These are phyloP conservation scores for Argya squamiceps DNA, from an alignment of 2,797 vertebrate species.

Conservation along the genomic window DNA sequence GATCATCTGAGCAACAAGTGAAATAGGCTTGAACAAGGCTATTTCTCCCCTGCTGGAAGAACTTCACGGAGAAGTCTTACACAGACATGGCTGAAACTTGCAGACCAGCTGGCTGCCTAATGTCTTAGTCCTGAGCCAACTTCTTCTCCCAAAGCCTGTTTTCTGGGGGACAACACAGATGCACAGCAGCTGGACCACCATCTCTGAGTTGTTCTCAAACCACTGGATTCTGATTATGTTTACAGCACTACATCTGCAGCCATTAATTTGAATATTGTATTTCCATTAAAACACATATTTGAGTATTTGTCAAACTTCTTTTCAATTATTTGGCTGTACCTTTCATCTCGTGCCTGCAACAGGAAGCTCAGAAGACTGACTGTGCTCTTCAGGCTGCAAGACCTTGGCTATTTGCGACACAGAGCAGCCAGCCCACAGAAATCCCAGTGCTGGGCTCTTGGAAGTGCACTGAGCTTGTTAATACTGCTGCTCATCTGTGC, in stretches of 20 bases:
- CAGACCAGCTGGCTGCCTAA: slow-evolving; percentile 59
- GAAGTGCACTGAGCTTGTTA: background rate
- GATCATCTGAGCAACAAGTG: background rate
- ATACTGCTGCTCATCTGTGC: background rate
- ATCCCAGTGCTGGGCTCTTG: background rate
- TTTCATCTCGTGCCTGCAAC: slow-evolving; percentile 4
- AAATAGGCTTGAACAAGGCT: background rate
- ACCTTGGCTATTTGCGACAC: background rate
- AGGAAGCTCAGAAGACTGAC: background rate
- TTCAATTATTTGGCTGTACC: slow-evolving; percentile 8
- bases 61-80: background rate
- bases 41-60: background rate
- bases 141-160: slow-evolving; percentile 5
- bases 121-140: slow-evolving; percentile 34
- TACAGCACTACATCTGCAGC: slow-evolving; percentile 56
- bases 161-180: slow-evolving; percentile 46
- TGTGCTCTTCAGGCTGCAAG: background rate
- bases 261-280: slow-evolving; percentile 6
- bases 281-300: slow-evolving; percentile 26
- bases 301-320: slow-evolving; percentile 32
- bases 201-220: slow-evolving; percentile 44
- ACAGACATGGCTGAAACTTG: background rate
- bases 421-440: background rate
- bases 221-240: slow-evolving; percentile 55
- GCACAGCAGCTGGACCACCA: slow-evolving; percentile 62